Conservation (phyloP, 2,113 vertebrate species). For the Pipra filicauda region DNA sequence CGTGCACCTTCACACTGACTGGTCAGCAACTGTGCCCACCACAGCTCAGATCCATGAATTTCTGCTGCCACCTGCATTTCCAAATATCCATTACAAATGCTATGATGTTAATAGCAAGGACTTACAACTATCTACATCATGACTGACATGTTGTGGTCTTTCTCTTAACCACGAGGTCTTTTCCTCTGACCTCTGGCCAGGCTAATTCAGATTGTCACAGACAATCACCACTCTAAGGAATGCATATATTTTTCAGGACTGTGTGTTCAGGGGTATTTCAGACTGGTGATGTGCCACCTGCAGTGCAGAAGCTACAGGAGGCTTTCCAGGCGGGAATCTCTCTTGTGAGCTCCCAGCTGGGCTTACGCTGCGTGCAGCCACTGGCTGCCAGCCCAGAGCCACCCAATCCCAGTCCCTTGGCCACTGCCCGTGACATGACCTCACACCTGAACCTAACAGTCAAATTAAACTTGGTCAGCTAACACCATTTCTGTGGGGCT, state of each 20-base stretch:
- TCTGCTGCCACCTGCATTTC: background rate
- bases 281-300: background rate
- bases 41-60: background rate
- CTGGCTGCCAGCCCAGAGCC: background rate
- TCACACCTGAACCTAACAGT: background rate
- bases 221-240: background rate
- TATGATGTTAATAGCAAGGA: background rate
- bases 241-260: background rate
- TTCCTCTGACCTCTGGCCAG: background rate
- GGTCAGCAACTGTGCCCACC: background rate
- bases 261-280: background rate
- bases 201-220: background rate
- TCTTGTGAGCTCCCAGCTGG: background rate
- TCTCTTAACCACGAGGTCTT: background rate
- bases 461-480: background rate
- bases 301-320: background rate
- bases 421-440: background rate
- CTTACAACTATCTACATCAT: background rate
- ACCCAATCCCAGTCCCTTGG: rapidly evolving
- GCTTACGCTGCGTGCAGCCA: background rate
- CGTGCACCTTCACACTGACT: background rate
- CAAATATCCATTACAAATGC: background rate
- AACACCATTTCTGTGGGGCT: background rate
- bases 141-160: background rate
- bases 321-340: background rate